phyloP scores from a whole-genome alignment of 2,113 vertebrate genomes.

The Antennarius striatus region DNA sequence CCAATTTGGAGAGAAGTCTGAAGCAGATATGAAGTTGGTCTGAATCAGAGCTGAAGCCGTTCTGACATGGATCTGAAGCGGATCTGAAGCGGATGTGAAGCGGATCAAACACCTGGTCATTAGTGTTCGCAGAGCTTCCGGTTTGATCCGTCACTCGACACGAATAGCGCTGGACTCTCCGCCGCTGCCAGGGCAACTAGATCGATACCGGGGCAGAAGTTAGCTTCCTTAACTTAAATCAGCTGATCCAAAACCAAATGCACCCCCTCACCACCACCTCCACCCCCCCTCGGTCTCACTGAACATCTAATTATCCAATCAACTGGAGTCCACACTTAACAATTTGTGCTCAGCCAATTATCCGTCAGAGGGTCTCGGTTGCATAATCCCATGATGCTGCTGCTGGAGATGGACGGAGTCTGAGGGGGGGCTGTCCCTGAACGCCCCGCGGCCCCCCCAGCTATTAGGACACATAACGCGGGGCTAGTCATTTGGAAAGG shows the following conservation, averaged over 20 bases:
- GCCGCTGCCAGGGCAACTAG: constrained; percentile 38
- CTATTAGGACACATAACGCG: constrained; percentile 74
- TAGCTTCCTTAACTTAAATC: no score
- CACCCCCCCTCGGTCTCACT: constrained; percentile 43
- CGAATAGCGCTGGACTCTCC: constrained; percentile 45
- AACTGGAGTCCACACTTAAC: constrained; percentile 66
- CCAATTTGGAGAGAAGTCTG: no score
- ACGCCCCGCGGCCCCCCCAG: constrained; percentile 42
- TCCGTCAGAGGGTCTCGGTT: constrained; percentile 52
- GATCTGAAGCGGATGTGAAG: no score
- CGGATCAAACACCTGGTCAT: no score
- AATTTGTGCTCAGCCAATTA: constrained; percentile 68
- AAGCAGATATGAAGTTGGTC: no score
- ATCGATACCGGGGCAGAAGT: constrained; percentile 52
- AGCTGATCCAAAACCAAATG: no score
- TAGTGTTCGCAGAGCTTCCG: no score
- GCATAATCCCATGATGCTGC: constrained; percentile 53
- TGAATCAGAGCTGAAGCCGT: no score
- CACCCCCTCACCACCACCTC: constrained; percentile 37
- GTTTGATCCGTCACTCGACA: constrained; percentile 51
- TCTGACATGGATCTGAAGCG: no score
- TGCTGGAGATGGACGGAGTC: constrained; percentile 1
- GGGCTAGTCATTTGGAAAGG: constrained; percentile 78
- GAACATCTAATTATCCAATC: constrained; percentile 75
- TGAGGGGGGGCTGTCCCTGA: constrained; percentile 11